Conservation (phyloP, 2,888 invertebrate genomes). For the Microplitis deprimator region DNA sequence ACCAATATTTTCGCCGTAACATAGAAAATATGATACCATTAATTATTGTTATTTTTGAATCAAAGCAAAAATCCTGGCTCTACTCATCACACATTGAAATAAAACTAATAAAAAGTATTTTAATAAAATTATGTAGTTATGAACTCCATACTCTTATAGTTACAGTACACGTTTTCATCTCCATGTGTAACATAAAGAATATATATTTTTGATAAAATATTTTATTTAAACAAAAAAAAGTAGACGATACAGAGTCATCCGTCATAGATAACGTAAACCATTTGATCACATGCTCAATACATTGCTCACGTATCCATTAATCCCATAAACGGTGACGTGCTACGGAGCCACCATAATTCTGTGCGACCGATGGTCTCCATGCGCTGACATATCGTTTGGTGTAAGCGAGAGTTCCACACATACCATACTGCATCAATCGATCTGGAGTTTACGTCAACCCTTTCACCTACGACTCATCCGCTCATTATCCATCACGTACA, state of each 20-base stretch:
- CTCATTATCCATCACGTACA: slow-evolving; percentile 11
- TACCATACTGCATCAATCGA: slow-evolving; percentile 12
- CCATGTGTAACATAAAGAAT: too few relatives aligned
- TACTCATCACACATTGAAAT: too few relatives aligned
- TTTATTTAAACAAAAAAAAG: neutral
- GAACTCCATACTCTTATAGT: too few relatives aligned
- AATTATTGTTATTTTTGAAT: too few relatives aligned
- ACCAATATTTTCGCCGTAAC: too few relatives aligned
- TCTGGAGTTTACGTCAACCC: slow-evolving; percentile 27
- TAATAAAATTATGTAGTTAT: too few relatives aligned
- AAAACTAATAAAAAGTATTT: too few relatives aligned
- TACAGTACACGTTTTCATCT: too few relatives aligned
- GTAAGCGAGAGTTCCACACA: slow-evolving; percentile 36
- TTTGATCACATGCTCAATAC: slow-evolving; percentile 37
- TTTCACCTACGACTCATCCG: slow-evolving; percentile 26
- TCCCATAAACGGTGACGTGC: slow-evolving; percentile 44
- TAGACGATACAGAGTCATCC: slow-evolving; percentile 36
- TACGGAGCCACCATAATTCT: slow-evolving; percentile 34
- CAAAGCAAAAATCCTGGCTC: too few relatives aligned
- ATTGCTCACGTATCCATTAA: slow-evolving; percentile 46
- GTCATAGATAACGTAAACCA: slow-evolving; percentile 31
- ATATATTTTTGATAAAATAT: neutral
- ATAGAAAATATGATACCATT: too few relatives aligned
- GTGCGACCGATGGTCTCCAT: slow-evolving; percentile 40
- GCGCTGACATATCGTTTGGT: slow-evolving; percentile 47